Conservation (phyloP, 2,888 invertebrate species). For the Pollenia griseotomentosa region DNA sequence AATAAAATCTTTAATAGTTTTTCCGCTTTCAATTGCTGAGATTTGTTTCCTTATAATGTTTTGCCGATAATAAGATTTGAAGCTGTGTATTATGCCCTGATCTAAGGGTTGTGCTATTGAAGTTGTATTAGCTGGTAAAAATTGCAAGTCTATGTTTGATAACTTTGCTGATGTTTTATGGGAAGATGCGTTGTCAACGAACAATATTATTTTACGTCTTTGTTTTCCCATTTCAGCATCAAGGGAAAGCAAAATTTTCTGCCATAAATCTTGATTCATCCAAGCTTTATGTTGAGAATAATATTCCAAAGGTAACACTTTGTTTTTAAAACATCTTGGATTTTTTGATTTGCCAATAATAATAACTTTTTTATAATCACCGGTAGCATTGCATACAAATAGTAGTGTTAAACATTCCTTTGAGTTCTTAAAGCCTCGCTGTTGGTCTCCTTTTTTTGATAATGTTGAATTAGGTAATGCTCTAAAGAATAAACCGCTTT, state of each 20-base stretch:
- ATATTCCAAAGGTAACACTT: constrained; percentile 64
- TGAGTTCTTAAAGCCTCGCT: constrained; percentile 45
- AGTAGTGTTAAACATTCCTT: constrained; percentile 68
- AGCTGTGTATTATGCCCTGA: constrained; percentile 70
- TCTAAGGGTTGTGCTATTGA: constrained; percentile 67
- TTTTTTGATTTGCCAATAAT: constrained; percentile 68
- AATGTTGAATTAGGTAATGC: constrained; percentile 63
- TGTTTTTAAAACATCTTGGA: constrained; percentile 67
- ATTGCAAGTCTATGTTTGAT: constrained; percentile 66
- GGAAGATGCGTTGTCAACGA: constrained; percentile 70
- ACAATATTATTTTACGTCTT: constrained; percentile 69
- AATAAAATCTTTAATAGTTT: constrained; percentile 57
- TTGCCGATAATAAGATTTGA: constrained; percentile 67
- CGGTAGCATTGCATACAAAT: constrained; percentile 72
- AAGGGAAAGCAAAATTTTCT: constrained; percentile 62
- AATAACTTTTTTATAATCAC: constrained; percentile 69
- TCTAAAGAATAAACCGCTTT: constrained; percentile 66
- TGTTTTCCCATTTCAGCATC: constrained; percentile 70
- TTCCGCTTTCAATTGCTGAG: constrained; percentile 60
- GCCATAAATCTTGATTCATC: constrained; percentile 71
- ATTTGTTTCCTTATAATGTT: constrained; percentile 68
- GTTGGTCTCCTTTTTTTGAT: constrained; percentile 53
- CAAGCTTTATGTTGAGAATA: constrained; percentile 67
- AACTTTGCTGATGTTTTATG: constrained; percentile 65
- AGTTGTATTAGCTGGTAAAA: constrained; percentile 67